phyloP scores from a whole-genome alignment of 1,140 invertebrate genomes.

The Agraylea sexmaculata region DNA sequence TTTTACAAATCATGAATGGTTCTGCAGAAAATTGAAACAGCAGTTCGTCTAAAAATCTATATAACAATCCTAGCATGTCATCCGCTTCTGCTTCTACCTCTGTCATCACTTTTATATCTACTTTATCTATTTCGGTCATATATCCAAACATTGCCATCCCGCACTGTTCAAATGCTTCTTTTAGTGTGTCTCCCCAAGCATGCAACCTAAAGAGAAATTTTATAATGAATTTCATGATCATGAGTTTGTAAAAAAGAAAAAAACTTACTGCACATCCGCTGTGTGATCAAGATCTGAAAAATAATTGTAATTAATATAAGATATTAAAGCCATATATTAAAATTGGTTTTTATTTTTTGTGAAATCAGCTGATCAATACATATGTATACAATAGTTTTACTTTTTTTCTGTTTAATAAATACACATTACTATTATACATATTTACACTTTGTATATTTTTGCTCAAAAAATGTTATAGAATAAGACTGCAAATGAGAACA shows the following conservation, averaged over 20 bases:
- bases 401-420: background rate
- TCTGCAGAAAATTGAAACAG: conserved; percentile 89
- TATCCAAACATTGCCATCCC: conserved; percentile 94
- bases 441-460: background rate
- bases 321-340: conserved; percentile 7
- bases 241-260: background rate
- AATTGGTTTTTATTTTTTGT: too few relatives aligned
- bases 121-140: conserved; percentile 85
- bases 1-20: conserved; percentile 63
- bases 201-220: conserved; percentile 57
- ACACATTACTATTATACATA: background rate
- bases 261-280: conserved; percentile 89
- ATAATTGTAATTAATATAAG: conserved; percentile 22
- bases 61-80: conserved; percentile 82
- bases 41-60: conserved; percentile 90
- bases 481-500: background rate
- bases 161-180: conserved; percentile 92
- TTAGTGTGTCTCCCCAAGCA: conserved; percentile 78
- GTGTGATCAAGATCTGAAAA: conserved; percentile 91
- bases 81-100: conserved; percentile 77
- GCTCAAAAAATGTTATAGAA: background rate
- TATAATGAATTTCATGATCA: too few relatives aligned
- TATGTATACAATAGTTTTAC: background rate
- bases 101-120: conserved; percentile 67
- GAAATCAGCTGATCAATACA: conserved; percentile 6